phyloP scores from a whole-genome alignment of 2,888 invertebrate species.

The Lypha dubia region DNA sequence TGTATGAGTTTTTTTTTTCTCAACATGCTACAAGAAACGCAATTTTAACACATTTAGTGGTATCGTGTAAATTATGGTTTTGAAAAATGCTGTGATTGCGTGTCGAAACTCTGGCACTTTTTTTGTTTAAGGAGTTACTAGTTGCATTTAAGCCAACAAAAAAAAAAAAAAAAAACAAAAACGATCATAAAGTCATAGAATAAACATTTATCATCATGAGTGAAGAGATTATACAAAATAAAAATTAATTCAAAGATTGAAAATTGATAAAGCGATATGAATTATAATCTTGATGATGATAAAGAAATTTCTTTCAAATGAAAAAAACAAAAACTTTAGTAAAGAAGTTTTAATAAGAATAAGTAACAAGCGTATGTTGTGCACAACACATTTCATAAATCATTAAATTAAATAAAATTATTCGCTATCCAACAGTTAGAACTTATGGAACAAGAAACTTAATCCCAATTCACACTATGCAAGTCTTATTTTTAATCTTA shows the following conservation, averaged over 20 bases:
- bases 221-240: slow-evolving; percentile 32
- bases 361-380: background rate
- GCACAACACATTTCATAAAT: background rate
- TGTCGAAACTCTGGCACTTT: slow-evolving; percentile 45
- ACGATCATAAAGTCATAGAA: slow-evolving; percentile 29
- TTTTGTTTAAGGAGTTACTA: slow-evolving; percentile 16
- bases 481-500: too few species aligned
- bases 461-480: too few species aligned
- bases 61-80: slow-evolving; percentile 62
- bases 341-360: background rate
- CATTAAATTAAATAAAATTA: background rate
- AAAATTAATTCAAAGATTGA: slow-evolving; percentile 23
- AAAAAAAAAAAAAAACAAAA: slow-evolving; percentile 8
- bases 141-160: background rate
- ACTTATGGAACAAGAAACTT: background rate
- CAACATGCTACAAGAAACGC: slow-evolving; percentile 49
- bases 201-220: slow-evolving; percentile 47
- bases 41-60: slow-evolving; percentile 60
- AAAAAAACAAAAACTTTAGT: background rate
- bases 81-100: slow-evolving; percentile 62
- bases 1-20: too few species aligned
- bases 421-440: background rate
- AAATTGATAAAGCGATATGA: slow-evolving; percentile 23
- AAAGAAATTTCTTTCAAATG: slow-evolving; percentile 11
- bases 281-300: background rate